Base-by-base conservation (phyloP, 2,888 invertebrate species). In the Ormyrus labotus region DNA sequence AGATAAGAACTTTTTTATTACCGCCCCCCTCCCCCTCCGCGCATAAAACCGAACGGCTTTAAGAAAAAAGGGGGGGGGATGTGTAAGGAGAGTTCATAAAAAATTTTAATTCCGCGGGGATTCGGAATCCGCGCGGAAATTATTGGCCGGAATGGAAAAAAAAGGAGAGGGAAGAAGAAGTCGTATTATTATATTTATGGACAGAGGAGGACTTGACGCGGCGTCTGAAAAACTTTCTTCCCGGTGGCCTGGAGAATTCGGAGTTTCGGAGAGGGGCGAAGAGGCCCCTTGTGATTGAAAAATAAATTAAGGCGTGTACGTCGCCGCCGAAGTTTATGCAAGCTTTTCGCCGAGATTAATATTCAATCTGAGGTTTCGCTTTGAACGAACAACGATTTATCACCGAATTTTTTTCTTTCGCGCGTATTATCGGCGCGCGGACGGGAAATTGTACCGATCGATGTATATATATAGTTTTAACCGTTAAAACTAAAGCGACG, bases 1-100 rank as follows among this genome's bases (percentile, higher is more conserved):
- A 61, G 76, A 67, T 68, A 72, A 76, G 76, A 73, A 64, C 77
- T 69, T 69, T 60, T 81, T 77, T 81, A 69, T 73, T 81, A 77
- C 61, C 2, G 6, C n/a, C 19, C 11, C 53, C 1, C 0, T 1
- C 34, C 34, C 34, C 2, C n/a, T n/a, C n/a, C 34, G 34, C 0
- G 34, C 34, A 34, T 34, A 34, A 34, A 34, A 34, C 34, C 34
- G 34, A 34, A 34, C 2, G 34, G 34, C 34, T 34, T 2, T 3
- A 3, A 2, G 34, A 34, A 34, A 2, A 2, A 2, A 2, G 34
- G 10, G 19, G 51, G 10, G 19, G 51, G 65, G 47, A 47, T 55
- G 34, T 34, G 70, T 70, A 63, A 63, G 70, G 45, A 58, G 65
- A 64, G 64, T 77, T 77, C 78, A 57, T 79, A 61, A 74, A 64